phyloP scores from a whole-genome alignment of 2,113 vertebrate genomes.

The Lagopus leucura region DNA sequence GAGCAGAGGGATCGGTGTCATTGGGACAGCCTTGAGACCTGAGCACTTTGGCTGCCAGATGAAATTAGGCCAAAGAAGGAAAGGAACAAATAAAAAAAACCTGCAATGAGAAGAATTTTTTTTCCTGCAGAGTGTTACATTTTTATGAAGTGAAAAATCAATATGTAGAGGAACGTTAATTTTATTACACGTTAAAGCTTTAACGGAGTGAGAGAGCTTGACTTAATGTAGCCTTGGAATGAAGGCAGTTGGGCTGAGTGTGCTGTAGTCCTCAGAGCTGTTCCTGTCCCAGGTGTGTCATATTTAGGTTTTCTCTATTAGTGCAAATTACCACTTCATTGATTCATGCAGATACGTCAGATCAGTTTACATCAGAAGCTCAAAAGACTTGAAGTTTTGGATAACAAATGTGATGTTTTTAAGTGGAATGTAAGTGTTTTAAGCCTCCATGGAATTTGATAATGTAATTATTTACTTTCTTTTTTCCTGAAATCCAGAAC shows the following conservation, averaged over 20 bases:
- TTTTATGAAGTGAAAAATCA: conserved; percentile 74
- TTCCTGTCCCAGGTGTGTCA: conserved; percentile 60
- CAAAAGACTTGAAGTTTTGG: conserved; percentile 36
- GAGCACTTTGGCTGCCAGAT: neutral
- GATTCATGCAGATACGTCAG: conserved; percentile 57
- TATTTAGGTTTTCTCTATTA: conserved; percentile 66
- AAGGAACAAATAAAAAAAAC: conserved; percentile 29
- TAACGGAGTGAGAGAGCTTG: neutral
- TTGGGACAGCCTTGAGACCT: neutral
- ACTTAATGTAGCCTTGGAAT: conserved; percentile 35
- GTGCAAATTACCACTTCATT: conserved; percentile 60
- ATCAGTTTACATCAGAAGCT: conserved; percentile 13
- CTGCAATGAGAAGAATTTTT: conserved; percentile 35
- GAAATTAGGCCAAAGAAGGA: neutral
- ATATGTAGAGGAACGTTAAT: conserved; percentile 64
- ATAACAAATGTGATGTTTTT: neutral
- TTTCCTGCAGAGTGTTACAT: conserved; percentile 32
- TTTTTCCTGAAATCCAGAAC: neutral
- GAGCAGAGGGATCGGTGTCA: neutral
- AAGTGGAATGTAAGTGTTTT: conserved; percentile 34
- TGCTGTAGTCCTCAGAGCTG: neutral
- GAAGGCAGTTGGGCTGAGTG: conserved; percentile 9
- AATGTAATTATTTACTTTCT: neutral
- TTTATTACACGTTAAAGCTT: conserved; percentile 57
- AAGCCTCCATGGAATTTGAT: neutral